Percentiles rank a stretch among this genome's conserved stretches.
phyloP scores from a whole-genome alignment of 2,797 vertebrate genomes.

The Eptatretus atami region DNA sequence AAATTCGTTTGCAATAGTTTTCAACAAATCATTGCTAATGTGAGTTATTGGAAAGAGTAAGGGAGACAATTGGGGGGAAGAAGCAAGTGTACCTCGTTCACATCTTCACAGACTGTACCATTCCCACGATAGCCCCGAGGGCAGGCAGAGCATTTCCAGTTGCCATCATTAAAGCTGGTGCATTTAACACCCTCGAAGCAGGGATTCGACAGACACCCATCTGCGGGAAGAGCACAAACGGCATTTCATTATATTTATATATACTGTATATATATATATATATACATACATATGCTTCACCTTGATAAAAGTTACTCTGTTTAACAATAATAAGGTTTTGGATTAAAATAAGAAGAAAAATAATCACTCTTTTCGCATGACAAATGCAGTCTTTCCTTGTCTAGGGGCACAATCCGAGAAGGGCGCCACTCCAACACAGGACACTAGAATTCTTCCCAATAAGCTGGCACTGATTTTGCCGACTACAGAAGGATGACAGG shows the following conservation, averaged over 20 bases:
- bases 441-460: no score
- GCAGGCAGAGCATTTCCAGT: constrained; percentile 75
- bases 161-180: constrained; percentile 58
- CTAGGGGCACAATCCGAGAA: no score
- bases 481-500: no score
- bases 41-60: not conserved
- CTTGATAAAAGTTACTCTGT: no score
- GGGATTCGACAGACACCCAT: constrained; percentile 76
- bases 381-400: no score
- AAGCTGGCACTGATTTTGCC: no score
- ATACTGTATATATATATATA: no score
- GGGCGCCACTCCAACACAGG: no score
- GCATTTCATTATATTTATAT: no score
- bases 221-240: constrained; percentile 15
- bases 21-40: not conserved
- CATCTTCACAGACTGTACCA: constrained; percentile 52
- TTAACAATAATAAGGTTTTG: no score
- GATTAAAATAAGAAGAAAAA: no score
- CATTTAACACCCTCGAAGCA: constrained; percentile 69
- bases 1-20: not conserved
- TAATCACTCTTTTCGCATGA: no score
- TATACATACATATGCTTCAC: not conserved
- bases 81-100: constrained; percentile 40
- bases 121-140: constrained; percentile 63
- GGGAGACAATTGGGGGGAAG: constrained; percentile 8